These are phyloP conservation scores for Datnioides undecimradiatus DNA, from an alignment of 2,113 vertebrate species.

Conservation along the genomic window DNA sequence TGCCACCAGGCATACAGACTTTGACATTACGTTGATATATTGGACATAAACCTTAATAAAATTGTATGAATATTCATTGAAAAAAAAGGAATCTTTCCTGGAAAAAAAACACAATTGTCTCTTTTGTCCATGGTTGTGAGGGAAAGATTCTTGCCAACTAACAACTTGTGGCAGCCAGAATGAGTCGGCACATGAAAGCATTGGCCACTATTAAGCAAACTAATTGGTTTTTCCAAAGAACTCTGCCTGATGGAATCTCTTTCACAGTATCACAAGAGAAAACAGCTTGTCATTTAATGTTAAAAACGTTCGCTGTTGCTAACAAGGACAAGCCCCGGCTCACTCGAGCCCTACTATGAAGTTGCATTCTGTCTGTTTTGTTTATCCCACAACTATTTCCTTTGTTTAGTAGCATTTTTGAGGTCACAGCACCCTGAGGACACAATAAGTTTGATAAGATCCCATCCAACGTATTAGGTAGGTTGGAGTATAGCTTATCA, in stretches of 20 bases:
- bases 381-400: slow-evolving; percentile 11
- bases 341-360: neutral
- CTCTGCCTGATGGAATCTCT: slow-evolving; percentile 37
- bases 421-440: neutral
- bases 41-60: neutral
- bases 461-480: accelerated
- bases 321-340: slow-evolving; percentile 24
- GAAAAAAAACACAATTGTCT: slow-evolving; percentile 1
- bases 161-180: slow-evolving; percentile 17
- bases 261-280: slow-evolving; percentile 38
- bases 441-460: slow-evolving; percentile 3
- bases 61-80: neutral
- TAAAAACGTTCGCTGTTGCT: slow-evolving; percentile 4
- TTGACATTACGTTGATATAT: neutral
- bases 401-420: slow-evolving; percentile 32
- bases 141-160: slow-evolving; percentile 24
- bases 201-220: slow-evolving; percentile 44
- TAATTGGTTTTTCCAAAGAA: slow-evolving; percentile 66
- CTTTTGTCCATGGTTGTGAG: slow-evolving; percentile 5
- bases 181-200: slow-evolving; percentile 49
- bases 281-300: slow-evolving; percentile 30
- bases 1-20: slow-evolving; percentile 29
- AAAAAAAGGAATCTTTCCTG: neutral
- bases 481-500: neutral
- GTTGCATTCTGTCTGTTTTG: neutral